Base-by-base conservation (phyloP, 2,797 vertebrate genomes). In the Macroramphosus scolopax region DNA sequence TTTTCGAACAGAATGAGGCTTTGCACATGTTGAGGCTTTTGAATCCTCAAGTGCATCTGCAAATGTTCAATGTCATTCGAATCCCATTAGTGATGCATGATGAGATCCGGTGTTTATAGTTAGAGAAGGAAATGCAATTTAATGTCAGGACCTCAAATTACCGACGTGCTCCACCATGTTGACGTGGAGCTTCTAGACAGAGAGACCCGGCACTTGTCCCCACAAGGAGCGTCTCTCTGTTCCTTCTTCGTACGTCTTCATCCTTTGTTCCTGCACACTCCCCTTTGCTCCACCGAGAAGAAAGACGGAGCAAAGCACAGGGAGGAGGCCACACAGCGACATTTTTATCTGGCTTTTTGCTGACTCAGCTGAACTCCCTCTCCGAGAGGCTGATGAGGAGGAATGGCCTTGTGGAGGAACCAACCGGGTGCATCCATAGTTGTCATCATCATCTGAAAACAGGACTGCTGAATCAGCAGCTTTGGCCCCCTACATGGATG, bases 341-440 rank as follows among this genome's bases (percentile, higher is more conserved):
- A 62, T 78, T 82, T 84, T 75, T 78, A 83, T 83, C 72, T 67
- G 58, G 50, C n/a, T 61, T 68, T 78, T 58, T 80, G 88, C 89
- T 88, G 87, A 89, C 80, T 91, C 71, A 30, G 79, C 85, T 62
- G 66, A 77, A 82, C 72, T 81, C 76, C 79, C 84, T 80, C 82
- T 82, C 82, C 70, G 84, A 87, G 87, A 84, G 75, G 67, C 83
- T 87, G 87, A 90, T 84, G 86, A 89, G 86, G 80, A 89, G 76
- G 82, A 88, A 86, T 85, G 82, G 83, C 82, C 74, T 79, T 49
- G 81, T 47, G 63, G 63, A 78, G 70, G 49, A 79, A 72, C 76
- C 79, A 66, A 68, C 71, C 66, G 72, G 68, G 77, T 71, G 82
- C 87, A 89, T 89, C 86, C 81, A 82, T 83, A 85, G 83, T 86